Percentiles rank a stretch among this genome's conserved stretches.
Conservation (phyloP, 1,140 invertebrate species). For the Heliconius hewitsoni region DNA sequence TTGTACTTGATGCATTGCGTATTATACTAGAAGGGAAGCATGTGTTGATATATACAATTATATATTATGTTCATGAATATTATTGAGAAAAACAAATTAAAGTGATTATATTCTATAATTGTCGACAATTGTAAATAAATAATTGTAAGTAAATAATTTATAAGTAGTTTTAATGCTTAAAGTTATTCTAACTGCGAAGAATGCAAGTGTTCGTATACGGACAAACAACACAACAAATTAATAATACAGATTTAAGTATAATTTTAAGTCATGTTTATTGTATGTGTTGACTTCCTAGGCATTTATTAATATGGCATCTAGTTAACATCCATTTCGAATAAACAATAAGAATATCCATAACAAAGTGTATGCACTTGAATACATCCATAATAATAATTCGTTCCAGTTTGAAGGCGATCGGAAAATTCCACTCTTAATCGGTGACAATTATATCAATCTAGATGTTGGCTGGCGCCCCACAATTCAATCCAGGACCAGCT, state of each 20-base stretch:
- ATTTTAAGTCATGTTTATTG: conserved; percentile 17
- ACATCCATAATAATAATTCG: conserved; percentile 35
- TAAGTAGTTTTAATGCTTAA: not conserved
- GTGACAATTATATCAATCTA: conserved; percentile 63
- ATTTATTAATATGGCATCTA: conserved; percentile 29
- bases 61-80: not conserved
- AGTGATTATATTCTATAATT: not conserved
- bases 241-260: conserved; percentile 9
- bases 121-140: not conserved
- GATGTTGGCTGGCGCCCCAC: conserved; percentile 30
- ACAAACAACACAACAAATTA: conserved; percentile 16
- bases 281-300: not conserved
- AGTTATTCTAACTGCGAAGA: conserved; percentile 2
- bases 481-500: not conserved
- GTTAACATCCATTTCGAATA: conserved; percentile 36
- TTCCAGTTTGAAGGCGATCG: conserved; percentile 47
- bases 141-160: conserved; percentile 15
- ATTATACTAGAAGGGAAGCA: too few species aligned
- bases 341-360: conserved; percentile 33
- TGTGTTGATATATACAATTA: not conserved
- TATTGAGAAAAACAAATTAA: conserved; percentile 6
- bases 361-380: conserved; percentile 23
- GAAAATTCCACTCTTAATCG: conserved; percentile 63
- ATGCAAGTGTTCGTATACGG: not conserved
- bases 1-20: too few species aligned